These are phyloP conservation scores for Psococerastis gibbosa DNA, from an alignment of 2,888 invertebrate species.

Conservation along the genomic window DNA sequence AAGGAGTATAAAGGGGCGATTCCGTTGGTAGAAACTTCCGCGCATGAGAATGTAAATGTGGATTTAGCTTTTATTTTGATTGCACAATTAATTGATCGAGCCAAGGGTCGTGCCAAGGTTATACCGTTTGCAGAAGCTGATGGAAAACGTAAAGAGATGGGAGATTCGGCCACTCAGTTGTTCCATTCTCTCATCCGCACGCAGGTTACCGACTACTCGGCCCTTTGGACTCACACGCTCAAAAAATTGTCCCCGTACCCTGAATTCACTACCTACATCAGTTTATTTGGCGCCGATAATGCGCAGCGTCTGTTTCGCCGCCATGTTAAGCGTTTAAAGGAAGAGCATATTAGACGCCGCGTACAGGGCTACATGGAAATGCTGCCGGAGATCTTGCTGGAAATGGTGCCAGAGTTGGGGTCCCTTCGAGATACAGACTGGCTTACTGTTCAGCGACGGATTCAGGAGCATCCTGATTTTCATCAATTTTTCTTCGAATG, in stretches of 20 bases:
- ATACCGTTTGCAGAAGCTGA: constrained; percentile 68
- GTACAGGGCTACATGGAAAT: constrained; percentile 58
- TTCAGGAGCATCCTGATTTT: constrained; percentile 84
- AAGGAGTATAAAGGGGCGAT: constrained; percentile 85
- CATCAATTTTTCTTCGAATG: constrained; percentile 79
- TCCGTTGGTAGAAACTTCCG: constrained; percentile 81
- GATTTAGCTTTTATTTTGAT: constrained; percentile 78
- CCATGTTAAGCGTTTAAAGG: constrained; percentile 61
- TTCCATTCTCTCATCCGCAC: constrained; percentile 73
- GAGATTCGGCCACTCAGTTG: constrained; percentile 80
- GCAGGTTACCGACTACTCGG: constrained; percentile 39
- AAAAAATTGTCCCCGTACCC: constrained; percentile 72
- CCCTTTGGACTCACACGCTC: constrained; percentile 70
- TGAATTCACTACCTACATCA: constrained; percentile 76
- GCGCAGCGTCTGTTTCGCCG: constrained; percentile 51
- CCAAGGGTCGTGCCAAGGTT: constrained; percentile 54
- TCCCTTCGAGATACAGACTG: constrained; percentile 60
- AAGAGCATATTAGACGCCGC: constrained; percentile 57
- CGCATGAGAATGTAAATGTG: constrained; percentile 91
- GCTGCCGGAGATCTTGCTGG: constrained; percentile 55
- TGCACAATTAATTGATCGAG: constrained; percentile 83
- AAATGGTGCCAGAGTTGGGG: constrained; percentile 57
- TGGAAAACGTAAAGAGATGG: constrained; percentile 63
- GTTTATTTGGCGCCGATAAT: constrained; percentile 59
- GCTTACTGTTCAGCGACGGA: constrained; percentile 66